These are phyloP conservation scores for Sarcophaga subvicina DNA, from an alignment of 2,888 invertebrate genomes.

Conservation along the genomic window DNA sequence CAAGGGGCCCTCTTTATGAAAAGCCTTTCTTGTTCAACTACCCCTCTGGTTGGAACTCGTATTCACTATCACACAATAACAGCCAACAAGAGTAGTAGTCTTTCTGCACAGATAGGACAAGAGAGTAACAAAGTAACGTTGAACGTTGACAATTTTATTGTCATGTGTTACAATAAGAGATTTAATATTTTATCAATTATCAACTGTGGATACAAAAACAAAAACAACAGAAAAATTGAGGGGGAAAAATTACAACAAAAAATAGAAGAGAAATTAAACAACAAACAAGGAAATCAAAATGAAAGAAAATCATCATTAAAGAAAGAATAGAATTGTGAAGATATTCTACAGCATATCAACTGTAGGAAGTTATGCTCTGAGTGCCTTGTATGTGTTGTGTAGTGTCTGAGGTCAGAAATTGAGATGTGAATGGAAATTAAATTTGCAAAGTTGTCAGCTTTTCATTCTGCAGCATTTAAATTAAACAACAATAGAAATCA, in stretches of 20 bases:
- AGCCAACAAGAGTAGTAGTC: background rate
- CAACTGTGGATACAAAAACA: conserved; percentile 23
- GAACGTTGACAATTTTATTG: conserved; percentile 79
- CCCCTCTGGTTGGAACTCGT: background rate
- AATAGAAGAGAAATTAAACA: background rate
- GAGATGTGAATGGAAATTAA: background rate
- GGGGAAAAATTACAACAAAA: background rate
- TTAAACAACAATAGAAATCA: too few relatives aligned
- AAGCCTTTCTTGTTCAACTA: too few relatives aligned
- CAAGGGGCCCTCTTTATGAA: too few relatives aligned
- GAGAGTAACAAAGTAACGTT: conserved; percentile 23
- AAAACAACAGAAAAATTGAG: background rate
- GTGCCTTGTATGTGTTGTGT: background rate
- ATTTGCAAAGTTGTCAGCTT: background rate
- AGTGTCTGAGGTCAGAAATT: conserved; percentile 17
- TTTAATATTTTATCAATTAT: conserved; percentile 76
- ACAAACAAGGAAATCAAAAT: conserved; percentile 5
- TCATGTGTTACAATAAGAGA: conserved; percentile 78
- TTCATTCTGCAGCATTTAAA: too few relatives aligned
- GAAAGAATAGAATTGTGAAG: conserved; percentile 11
- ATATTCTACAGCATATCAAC: background rate
- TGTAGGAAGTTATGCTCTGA: too few relatives aligned
- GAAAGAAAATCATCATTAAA: conserved; percentile 13
- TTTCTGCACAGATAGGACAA: conserved; percentile 23
- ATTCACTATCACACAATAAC: background rate